Base-by-base conservation (phyloP, 2,113 vertebrate genomes). In the Probosciger aterrimus region DNA sequence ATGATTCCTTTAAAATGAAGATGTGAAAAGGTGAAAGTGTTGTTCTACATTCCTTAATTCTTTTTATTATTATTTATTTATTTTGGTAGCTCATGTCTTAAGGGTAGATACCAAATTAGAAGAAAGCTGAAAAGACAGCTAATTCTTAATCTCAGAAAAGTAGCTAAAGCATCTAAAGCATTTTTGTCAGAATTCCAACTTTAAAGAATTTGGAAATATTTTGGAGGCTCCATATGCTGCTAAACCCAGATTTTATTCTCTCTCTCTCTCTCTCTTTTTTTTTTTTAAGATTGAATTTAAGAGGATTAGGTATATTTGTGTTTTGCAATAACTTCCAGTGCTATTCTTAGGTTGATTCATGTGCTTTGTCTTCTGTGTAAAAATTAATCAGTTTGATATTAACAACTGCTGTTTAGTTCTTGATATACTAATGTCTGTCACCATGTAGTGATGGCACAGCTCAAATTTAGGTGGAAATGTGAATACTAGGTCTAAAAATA, bases 401-500 rank as follows among this genome's bases (percentile, higher is more conserved):
- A 37, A 9, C 22, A 27, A 33, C 67, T 81, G 19, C 13, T 75
- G 70, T 88, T 81, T 52, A 81, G 37, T 84, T 73, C 31, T 93
- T 52, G 18, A 55, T 75, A 78, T 86, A 86, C 53, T 96, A 73
- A 76, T 86, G 47, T 60, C 78, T 81, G 18, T 89, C 75, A 91
- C 62, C 30, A 22, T 43, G 27, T 63, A 39, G 6, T 82, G 30
- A 55, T 95, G 63, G 49, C 80, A 82, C 53, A 87, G 50, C 33
- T 96, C 46, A 94, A 94, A 71, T 52, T 60, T 79, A 73, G 67
- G 37, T 91, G 93, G 73, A 92, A 96, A 94, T 92, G 60, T 62
- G 86, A 94, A 46, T 65, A 93, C 73, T 62, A 84, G 41, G 10
- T 69, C 59, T 96, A 95, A 97, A 94, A 95, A 80, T 82, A 89